These are phyloP conservation scores for Henicopernis longicauda DNA, from an alignment of 2,113 vertebrate species.

Conservation along the genomic window DNA sequence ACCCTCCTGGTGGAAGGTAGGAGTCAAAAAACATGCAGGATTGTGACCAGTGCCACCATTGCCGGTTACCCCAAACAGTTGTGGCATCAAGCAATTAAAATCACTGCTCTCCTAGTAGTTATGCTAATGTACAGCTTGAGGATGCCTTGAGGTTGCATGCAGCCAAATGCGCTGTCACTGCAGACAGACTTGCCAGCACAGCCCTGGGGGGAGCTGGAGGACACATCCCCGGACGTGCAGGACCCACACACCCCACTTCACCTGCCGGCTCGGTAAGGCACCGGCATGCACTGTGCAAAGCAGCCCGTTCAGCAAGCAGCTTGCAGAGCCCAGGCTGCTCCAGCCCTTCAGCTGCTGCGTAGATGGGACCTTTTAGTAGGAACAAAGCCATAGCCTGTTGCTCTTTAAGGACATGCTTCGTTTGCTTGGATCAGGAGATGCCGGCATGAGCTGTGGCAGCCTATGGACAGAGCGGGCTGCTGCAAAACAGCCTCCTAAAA, in stretches of 20 bases:
- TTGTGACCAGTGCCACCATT: neutral
- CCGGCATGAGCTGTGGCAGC: neutral
- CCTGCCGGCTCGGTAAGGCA: neutral
- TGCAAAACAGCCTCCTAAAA: neutral
- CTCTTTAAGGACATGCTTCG: neutral
- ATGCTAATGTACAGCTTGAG: neutral
- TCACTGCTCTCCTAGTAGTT: neutral
- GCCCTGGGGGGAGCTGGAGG: neutral
- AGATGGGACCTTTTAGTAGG: neutral
- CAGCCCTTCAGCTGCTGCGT: fast-evolving
- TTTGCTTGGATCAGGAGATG: neutral
- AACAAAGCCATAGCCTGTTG: neutral
- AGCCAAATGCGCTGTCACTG: neutral
- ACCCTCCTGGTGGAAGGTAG: neutral
- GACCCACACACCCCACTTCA: neutral
- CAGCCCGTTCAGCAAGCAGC: neutral
- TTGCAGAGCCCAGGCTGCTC: neutral
- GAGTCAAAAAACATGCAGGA: neutral
- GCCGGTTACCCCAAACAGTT: neutral
- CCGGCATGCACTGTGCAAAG: neutral
- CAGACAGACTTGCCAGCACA: neutral
- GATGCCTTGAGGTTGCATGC: neutral
- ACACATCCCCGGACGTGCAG: neutral
- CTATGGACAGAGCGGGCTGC: neutral
- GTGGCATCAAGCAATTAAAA: neutral